Evolutionary conservation across 2,797 vertebrate genomes (phyloP), one percentile per base, ranked within the genome.

Genomic region (Aythya fuligula): DNA sequence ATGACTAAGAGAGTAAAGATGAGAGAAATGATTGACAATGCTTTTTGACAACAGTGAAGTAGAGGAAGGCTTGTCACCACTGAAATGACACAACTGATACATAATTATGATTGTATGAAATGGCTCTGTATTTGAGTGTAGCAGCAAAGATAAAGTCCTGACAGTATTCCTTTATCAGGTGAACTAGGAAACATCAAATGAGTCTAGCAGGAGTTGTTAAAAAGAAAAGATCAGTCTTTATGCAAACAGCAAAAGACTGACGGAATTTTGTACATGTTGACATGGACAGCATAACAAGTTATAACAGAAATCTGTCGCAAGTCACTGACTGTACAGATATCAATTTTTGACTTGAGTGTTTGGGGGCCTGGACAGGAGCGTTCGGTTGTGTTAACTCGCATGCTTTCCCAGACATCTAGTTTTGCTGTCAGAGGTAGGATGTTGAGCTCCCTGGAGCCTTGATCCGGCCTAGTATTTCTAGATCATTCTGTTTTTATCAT

Each of bases 11-110:
- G 60, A 39, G 41, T 11, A 47, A 80, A 75, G 13, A 6, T 47
- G 28, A 72, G 49, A 60, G n/a, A 67, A 85, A 49, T 8, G n/a
- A 13, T 56, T 9, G 62, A 86, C 39, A 65, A 72, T 73, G 43
- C 1, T 0, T 4, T 87, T 77, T 92, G 51, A 18, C 34, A 72
- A 13, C 10, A 36, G 57, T 7, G 56, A 57, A 79, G 18, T 2
- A 41, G 45, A 61, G 17, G 8, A 41, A 34, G 8, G 11, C 16
- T 84, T 2, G 72, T 73, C 22, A 27, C 28, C 36, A 8, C 20
- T 8, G 61, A 30, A 85, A 22, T n/a, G 8, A 11, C 27, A 62
- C 0, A 2, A 15, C 36, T 72, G 34, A n/a, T 38, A 21, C 0
- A 0, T 72, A 25, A 25, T 53, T 13, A 0, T 22, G 13, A 39